phyloP scores from a whole-genome alignment of 2,888 invertebrate species.

The Macrophya alboannulata region DNA sequence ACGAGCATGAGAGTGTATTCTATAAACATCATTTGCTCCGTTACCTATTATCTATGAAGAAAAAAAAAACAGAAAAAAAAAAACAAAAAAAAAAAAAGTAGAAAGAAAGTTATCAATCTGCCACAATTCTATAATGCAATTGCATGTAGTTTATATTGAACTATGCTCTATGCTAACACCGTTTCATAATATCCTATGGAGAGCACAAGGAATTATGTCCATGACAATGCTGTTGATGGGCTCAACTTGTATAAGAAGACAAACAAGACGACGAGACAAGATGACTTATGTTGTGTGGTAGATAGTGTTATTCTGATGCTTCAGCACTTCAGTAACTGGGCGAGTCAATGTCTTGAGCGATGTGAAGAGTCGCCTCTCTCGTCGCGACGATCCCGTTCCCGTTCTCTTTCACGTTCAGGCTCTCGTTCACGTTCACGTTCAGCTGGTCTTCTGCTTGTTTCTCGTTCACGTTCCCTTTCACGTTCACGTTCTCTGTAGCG shows the following conservation, averaged over 20 bases:
- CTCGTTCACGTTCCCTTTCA: constrained; percentile 84
- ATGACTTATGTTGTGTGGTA: constrained; percentile 21
- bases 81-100: constrained; percentile 59
- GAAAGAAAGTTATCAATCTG: constrained; percentile 47
- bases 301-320: constrained; percentile 30
- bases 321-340: neutral
- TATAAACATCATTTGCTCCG: constrained; percentile 38
- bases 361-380: constrained; percentile 83
- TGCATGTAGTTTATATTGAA: constrained; percentile 32
- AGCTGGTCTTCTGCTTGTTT: constrained; percentile 81
- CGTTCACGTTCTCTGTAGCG: constrained; percentile 89
- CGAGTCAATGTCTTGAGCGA: constrained; percentile 85
- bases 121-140: constrained; percentile 40
- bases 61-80: constrained; percentile 59
- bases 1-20: constrained; percentile 43
- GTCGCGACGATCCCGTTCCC: constrained; percentile 86
- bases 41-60: constrained; percentile 52
- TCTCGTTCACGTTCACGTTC: constrained; percentile 84
- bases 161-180: constrained; percentile 49
- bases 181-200: constrained; percentile 40
- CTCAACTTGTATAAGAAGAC: constrained; percentile 43
- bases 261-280: constrained; percentile 42
- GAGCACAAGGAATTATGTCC: constrained; percentile 31
- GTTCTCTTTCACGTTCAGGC: constrained; percentile 85
- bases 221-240: constrained; percentile 20